Percentiles rank a stretch among this genome's conserved stretches.
These are phyloP conservation scores for Heliconius hortense DNA, from an alignment of 2,888 invertebrate genomes.

Conservation along the genomic window DNA sequence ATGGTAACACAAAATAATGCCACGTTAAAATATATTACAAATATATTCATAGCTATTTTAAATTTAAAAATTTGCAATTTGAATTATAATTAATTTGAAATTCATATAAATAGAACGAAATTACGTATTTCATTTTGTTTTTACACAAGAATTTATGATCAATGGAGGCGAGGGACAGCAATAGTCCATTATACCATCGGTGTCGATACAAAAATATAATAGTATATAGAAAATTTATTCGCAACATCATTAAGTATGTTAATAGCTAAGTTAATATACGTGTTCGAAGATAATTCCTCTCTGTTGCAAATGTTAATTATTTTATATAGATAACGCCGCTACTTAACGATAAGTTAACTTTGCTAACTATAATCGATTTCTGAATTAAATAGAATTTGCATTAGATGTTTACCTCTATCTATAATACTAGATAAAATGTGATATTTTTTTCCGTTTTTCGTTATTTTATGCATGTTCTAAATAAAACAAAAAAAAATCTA, in stretches of 20 bases:
- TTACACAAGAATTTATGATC: slow-evolving; percentile 2
- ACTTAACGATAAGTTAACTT: slow-evolving; percentile 41
- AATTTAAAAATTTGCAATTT: slow-evolving; percentile 11
- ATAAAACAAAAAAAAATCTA: too few species aligned
- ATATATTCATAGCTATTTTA: neutral
- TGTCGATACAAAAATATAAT: slow-evolving; percentile 38
- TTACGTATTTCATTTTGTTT: neutral
- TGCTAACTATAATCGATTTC: slow-evolving; percentile 35
- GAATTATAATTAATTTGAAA: neutral
- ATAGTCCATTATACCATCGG: slow-evolving; percentile 5
- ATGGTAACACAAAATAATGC: neutral
- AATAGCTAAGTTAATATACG: slow-evolving; percentile 49
- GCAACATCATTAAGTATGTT: slow-evolving; percentile 47
- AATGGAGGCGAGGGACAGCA: neutral
- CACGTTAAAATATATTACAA: slow-evolving; percentile 1
- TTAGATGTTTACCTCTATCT: neutral
- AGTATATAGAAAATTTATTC: slow-evolving; percentile 40
- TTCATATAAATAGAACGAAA: slow-evolving; percentile 2
- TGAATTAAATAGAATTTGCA: slow-evolving; percentile 15
- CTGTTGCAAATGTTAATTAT: slow-evolving; percentile 45
- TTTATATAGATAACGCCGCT: slow-evolving; percentile 41
- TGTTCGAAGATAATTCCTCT: slow-evolving; percentile 44
- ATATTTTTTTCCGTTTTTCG: too few species aligned
- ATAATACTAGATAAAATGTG: neutral
- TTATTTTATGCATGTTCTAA: too few species aligned